phyloP scores from a whole-genome alignment of 1,140 invertebrate species.

The Bactericera cockerelli region DNA sequence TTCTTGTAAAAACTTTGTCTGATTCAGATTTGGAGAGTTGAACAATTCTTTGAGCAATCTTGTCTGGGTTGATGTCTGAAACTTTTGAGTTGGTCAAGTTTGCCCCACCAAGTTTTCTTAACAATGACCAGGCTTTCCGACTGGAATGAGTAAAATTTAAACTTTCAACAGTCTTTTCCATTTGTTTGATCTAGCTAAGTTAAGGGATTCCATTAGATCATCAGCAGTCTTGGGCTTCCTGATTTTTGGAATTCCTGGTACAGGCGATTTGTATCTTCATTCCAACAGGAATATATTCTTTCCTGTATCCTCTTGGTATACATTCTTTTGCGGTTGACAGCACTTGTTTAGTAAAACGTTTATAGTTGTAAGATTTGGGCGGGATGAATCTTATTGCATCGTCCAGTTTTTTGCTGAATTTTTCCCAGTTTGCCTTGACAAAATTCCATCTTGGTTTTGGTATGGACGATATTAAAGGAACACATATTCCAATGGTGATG shows the following conservation, averaged over 20 bases:
- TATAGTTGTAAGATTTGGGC: conserved; percentile 8
- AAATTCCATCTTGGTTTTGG: conserved; percentile 1
- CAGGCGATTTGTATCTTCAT: conserved; percentile 5
- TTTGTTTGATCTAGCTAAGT: conserved; percentile 4
- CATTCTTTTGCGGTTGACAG: conserved; percentile 9
- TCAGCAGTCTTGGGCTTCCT: neutral
- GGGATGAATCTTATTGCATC: conserved; percentile 5
- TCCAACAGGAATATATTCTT: conserved; percentile 15
- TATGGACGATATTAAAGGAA: neutral
- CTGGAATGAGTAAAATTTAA: conserved; percentile 11
- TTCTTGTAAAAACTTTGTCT: too few species aligned
- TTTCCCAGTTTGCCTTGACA: conserved; percentile 11
- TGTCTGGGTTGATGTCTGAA: too few species aligned
- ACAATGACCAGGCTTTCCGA: conserved; percentile 9
- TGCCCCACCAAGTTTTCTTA: conserved; percentile 11
- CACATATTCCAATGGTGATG: conserved; percentile 1
- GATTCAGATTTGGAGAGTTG: too few species aligned
- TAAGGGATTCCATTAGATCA: conserved; percentile 1
- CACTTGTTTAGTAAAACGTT: conserved; percentile 9
- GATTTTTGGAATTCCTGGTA: conserved; percentile 6
- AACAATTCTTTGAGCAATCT: too few species aligned
- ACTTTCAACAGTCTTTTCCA: conserved; percentile 2
- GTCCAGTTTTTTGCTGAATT: conserved; percentile 9
- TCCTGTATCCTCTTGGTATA: conserved; percentile 14
- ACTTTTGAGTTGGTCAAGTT: too few species aligned